A percentile compares a stretch with the other conserved stretches of the same genome.
phyloP scores from a whole-genome alignment of 2,888 invertebrate genomes.

The Caenorhabditis uteleia region DNA sequence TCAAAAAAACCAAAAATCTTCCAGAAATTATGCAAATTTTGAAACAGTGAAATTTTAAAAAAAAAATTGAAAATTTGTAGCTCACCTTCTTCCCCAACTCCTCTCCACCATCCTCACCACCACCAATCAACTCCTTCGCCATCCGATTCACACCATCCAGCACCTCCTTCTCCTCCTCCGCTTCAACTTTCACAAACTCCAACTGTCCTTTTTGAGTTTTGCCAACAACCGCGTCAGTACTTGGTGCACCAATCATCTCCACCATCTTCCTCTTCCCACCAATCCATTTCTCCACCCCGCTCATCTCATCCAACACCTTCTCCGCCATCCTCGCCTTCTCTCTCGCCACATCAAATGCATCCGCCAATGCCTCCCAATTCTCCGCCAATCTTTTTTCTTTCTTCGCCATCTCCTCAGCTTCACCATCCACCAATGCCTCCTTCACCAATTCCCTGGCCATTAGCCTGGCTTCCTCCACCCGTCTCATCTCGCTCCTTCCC shows the following conservation, averaged over 20 bases:
- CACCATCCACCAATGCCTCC: conserved; percentile 35
- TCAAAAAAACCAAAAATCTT: too few species aligned
- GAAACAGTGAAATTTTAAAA: too few species aligned
- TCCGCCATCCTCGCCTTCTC: conserved; percentile 81
- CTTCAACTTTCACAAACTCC: conserved; percentile 83
- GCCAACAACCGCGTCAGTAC: conserved; percentile 86
- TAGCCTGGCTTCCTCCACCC: conserved; percentile 39
- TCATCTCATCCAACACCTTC: conserved; percentile 88
- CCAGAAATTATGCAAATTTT: conserved; percentile 4
- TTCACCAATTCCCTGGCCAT: conserved; percentile 37
- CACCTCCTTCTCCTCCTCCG: conserved; percentile 89
- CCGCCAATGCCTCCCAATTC: conserved; percentile 44
- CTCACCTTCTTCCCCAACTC: conserved; percentile 28
- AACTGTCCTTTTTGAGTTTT: conserved; percentile 43
- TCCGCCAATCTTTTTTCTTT: conserved; percentile 45
- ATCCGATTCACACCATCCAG: conserved; percentile 84
- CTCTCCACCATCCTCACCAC: conserved; percentile 22
- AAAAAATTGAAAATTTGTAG: not conserved
- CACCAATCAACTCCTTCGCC: conserved; percentile 77
- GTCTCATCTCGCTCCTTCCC: conserved; percentile 35
- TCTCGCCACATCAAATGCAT: conserved; percentile 38
- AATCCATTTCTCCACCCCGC: conserved; percentile 84
- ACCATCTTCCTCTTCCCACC: conserved; percentile 93
- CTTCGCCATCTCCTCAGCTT: conserved; percentile 24
- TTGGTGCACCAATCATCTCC: conserved; percentile 90